phyloP scores from a whole-genome alignment of 2,113 vertebrate genomes.

The Tupaia chinensis region DNA sequence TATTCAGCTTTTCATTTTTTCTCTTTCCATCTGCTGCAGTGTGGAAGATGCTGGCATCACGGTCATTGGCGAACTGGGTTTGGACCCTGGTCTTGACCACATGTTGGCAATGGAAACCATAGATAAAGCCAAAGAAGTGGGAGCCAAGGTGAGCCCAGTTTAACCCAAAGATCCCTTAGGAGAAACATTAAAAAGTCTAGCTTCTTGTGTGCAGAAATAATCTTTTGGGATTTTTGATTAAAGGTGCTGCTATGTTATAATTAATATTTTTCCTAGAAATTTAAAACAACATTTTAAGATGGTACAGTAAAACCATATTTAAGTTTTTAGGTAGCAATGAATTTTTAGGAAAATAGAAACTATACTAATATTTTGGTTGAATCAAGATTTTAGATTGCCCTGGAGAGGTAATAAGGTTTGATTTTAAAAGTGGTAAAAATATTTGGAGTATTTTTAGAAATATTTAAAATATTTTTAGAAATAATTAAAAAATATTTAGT shows the following conservation, averaged over 20 bases:
- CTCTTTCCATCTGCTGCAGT: slow-evolving; percentile 81
- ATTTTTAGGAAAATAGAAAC: slow-evolving; percentile 36
- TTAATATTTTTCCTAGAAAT: neutral
- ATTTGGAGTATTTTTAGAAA: neutral
- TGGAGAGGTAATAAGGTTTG: neutral
- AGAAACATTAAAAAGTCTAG: neutral
- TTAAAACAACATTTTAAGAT: neutral
- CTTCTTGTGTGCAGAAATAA: neutral
- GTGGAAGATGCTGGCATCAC: slow-evolving; percentile 94
- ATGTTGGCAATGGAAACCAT: slow-evolving; percentile 99
- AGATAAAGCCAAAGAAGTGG: slow-evolving; percentile 94
- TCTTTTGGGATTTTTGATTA: neutral
- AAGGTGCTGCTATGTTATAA: neutral
- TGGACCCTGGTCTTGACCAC: slow-evolving; percentile 99
- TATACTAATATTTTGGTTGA: neutral
- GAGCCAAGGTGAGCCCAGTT: slow-evolving; percentile 91
- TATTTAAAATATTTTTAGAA: too few species aligned
- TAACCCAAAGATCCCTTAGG: neutral
- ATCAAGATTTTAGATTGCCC: neutral
- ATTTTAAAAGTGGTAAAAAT: slow-evolving; percentile 16
- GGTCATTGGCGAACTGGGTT: slow-evolving; percentile 95
- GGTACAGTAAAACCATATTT: neutral
- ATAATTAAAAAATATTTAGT: too few species aligned
- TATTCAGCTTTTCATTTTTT: neutral
- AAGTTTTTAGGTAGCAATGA: neutral